These are phyloP conservation scores for Orgyia antiqua DNA, from an alignment of 2,888 invertebrate genomes.

Conservation along the genomic window DNA sequence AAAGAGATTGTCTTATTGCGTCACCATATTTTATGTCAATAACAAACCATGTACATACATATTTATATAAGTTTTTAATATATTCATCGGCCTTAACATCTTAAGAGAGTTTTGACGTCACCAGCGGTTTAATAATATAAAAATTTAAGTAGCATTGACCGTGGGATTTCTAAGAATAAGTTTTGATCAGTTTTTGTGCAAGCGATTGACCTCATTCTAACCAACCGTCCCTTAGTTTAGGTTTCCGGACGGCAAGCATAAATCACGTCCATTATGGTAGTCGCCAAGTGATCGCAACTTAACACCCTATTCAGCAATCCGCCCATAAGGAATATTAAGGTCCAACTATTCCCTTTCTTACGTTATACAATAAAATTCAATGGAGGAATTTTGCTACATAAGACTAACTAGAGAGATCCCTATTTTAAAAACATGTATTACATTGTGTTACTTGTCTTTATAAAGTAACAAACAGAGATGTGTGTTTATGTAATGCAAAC, in stretches of 20 bases:
- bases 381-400: too few species aligned
- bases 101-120: slow-evolving; percentile 7
- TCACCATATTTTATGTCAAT: slow-evolving; percentile 40
- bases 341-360: slow-evolving; percentile 5
- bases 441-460: too few species aligned
- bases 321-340: slow-evolving; percentile 7
- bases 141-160: slow-evolving; percentile 1
- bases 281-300: slow-evolving; percentile 25
- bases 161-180: slow-evolving; percentile 5
- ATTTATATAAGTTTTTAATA: slow-evolving; percentile 36
- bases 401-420: too few species aligned
- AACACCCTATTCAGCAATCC: slow-evolving; percentile 26
- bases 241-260: slow-evolving; percentile 17
- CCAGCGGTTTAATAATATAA: slow-evolving; percentile 2
- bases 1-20: slow-evolving; percentile 51
- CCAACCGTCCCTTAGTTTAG: slow-evolving; percentile 9
- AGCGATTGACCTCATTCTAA: slow-evolving; percentile 30
- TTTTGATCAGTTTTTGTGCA: slow-evolving; percentile 20
- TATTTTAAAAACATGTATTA: too few species aligned
- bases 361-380: too few species aligned
- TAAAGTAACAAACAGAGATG: too few species aligned
- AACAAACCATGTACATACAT: slow-evolving; percentile 33
- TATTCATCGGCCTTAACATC: slow-evolving; percentile 15
- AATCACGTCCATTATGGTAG: slow-evolving; percentile 32
- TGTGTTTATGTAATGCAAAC: too few species aligned